These are phyloP conservation scores for Drosophila rhopaloa DNA, from an alignment of 1,140 invertebrate genomes.

Conservation along the genomic window DNA sequence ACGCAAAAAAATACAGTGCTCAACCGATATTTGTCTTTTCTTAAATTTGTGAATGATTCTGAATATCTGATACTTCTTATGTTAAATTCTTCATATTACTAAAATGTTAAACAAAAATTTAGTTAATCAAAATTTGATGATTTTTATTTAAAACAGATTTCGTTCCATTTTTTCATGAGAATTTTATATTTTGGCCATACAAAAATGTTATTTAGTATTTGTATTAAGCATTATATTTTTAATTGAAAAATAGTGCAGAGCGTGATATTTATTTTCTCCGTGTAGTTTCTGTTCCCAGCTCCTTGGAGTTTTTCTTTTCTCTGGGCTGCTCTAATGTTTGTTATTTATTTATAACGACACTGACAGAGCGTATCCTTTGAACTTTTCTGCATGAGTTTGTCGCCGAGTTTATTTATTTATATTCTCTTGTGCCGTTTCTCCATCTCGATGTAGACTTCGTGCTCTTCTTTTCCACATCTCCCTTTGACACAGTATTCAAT, in stretches of 20 bases:
- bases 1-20: slow-evolving; percentile 26
- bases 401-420: slow-evolving; percentile 63
- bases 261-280: slow-evolving; percentile 4
- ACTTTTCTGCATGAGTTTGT: slow-evolving; percentile 78
- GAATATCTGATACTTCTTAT: too few relatives aligned
- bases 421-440: slow-evolving; percentile 23
- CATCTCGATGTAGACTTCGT: slow-evolving; percentile 16
- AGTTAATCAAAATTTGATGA: too few relatives aligned
- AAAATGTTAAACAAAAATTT: too few relatives aligned
- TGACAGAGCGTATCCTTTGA: slow-evolving; percentile 73
- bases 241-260: too few relatives aligned
- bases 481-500: slow-evolving; percentile 74
- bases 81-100: too few relatives aligned
- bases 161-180: too few relatives aligned
- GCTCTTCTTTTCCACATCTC: slow-evolving; percentile 20
- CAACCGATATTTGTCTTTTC: too few relatives aligned
- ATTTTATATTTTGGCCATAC: too few relatives aligned
- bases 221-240: too few relatives aligned
- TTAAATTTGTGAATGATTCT: too few relatives aligned
- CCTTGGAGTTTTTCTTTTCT: slow-evolving; percentile 30
- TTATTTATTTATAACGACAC: slow-evolving; percentile 81
- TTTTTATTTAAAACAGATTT: too few relatives aligned
- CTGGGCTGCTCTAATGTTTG: slow-evolving; percentile 68
- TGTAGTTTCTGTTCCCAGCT: slow-evolving; percentile 36
- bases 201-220: too few relatives aligned